These are phyloP conservation scores for Dasypolia templi DNA, from an alignment of 2,888 invertebrate species.

Conservation along the genomic window DNA sequence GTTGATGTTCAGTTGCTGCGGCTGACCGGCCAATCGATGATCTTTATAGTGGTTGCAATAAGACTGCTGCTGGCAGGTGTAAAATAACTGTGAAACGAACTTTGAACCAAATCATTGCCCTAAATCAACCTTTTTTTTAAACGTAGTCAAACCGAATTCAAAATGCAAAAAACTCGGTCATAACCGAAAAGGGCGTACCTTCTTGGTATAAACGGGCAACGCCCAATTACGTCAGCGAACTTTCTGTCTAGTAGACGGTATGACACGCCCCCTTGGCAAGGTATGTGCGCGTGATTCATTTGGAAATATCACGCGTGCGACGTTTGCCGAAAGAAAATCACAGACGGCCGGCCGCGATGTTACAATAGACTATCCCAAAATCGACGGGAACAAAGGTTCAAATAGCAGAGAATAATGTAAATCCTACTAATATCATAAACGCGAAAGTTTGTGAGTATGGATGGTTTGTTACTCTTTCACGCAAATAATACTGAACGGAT, in stretches of 20 bases:
- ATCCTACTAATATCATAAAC: too few species aligned
- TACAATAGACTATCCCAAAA: slow-evolving; percentile 42
- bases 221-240: slow-evolving; percentile 64
- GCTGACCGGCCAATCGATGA: too few species aligned
- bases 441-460: too few species aligned
- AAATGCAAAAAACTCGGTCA: slow-evolving; percentile 30
- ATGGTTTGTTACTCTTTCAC: too few species aligned
- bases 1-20: not conserved
- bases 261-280: slow-evolving; percentile 73
- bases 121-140: not conserved
- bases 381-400: slow-evolving; percentile 2
- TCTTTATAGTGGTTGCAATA: not conserved
- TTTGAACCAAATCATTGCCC: not conserved
- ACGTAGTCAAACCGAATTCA: slow-evolving; percentile 25
- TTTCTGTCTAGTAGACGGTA: slow-evolving; percentile 61
- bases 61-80: not conserved
- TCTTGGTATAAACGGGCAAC: slow-evolving; percentile 44
- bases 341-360: slow-evolving; percentile 36
- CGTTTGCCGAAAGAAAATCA: slow-evolving; percentile 43
- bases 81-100: slow-evolving; percentile 5
- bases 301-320: slow-evolving; percentile 68
- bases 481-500: too few species aligned
- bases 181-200: slow-evolving; percentile 69
- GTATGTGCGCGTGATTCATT: slow-evolving; percentile 70
- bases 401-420: not conserved